Evolutionary conservation across 2,113 vertebrate species (phyloP).

Genomic region (Myodes glareolus): DNA sequence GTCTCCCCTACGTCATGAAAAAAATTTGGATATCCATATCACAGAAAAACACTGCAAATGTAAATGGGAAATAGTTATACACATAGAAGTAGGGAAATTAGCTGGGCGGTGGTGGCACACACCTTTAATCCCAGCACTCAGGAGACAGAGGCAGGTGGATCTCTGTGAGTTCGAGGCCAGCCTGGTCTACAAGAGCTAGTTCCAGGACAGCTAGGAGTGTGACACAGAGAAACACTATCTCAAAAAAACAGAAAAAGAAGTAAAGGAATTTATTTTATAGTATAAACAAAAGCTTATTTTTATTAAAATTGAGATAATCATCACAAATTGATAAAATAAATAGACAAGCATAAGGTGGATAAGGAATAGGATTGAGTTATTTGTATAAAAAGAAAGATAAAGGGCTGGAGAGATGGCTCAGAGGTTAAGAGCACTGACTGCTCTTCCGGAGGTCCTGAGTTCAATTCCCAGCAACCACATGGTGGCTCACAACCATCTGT

Average conservation of each 20-base stretch:
- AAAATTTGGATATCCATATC: not conserved
- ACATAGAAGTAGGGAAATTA: not conserved
- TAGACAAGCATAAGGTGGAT: not conserved
- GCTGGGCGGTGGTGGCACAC: too few relatives aligned
- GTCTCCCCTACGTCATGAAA: not conserved
- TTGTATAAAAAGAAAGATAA: not conserved
- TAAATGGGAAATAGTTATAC: not conserved
- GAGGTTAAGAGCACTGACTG: too few relatives aligned
- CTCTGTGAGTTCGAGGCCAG: too few relatives aligned
- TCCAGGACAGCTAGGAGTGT: too few relatives aligned
- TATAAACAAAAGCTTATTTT: slow-evolving; percentile 18
- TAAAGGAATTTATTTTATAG: not conserved
- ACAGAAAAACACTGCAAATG: not conserved
- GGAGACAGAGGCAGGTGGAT: too few relatives aligned
- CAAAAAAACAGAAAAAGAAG: not conserved
- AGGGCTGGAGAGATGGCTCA: too few relatives aligned
- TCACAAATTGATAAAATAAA: slow-evolving; percentile 22
- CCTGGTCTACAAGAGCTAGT: too few relatives aligned
- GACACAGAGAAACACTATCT: too few relatives aligned
- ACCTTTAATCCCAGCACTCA: too few relatives aligned
- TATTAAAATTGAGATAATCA: slow-evolving; percentile 39
- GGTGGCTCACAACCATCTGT: too few relatives aligned
- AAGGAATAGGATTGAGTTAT: not conserved
- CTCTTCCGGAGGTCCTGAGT: too few relatives aligned
- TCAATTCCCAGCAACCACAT: too few relatives aligned